Evolutionary conservation across 92 coral and sea anemone genomes (phyloP), one percentile per base, ranked within the genome.

Genomic region (Montipora capitata): DNA sequence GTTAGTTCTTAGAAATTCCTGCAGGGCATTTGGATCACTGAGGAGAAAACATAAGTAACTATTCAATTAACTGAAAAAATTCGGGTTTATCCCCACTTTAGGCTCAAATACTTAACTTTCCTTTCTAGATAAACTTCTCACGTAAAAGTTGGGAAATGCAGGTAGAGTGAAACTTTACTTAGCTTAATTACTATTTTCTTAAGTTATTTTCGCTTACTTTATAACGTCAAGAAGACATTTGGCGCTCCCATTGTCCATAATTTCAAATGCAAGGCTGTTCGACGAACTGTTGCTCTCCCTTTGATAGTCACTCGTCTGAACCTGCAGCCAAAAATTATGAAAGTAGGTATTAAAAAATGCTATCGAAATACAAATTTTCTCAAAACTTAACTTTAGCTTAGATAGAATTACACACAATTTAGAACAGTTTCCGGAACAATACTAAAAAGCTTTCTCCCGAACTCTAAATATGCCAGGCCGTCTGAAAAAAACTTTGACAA

Each of bases 171-270:
- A 48, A 10, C 63, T 17, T 49, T 68, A 39, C 56, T 52, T 39
- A 73, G 73, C 71, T 65, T 67, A 5, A 48, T 10, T 77, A 69
- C 68, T 69, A 77, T 11, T 16, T 17, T 14, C 7, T 10, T 63
- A 15, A 73, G 54, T 18, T 73, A 56, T 45, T 56, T 65, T 41
- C 49, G 70, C 84, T 94, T 84, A 97, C 99, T 94, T 94, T 87
- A 97, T 97, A 74, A 97, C 99, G 82, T 97, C 99, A 87, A 97
- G 84, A 14, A 97, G 88, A 82, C 99, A 97, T 81, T 94, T 97
- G 48, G 92, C 89, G 54, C 83, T 86, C 63, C 96, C 98, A 92
- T 96, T 98, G 72, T 97, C 99, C 99, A 97, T 97, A 59, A 80
- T 87, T 93, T 77, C 57, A 44, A 58, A 44, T 41, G 72, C 43